Percentiles rank a stretch among this genome's conserved stretches.
These are phyloP conservation scores for Clunio marinus DNA, from an alignment of 2,888 invertebrate genomes.

Conservation along the genomic window DNA sequence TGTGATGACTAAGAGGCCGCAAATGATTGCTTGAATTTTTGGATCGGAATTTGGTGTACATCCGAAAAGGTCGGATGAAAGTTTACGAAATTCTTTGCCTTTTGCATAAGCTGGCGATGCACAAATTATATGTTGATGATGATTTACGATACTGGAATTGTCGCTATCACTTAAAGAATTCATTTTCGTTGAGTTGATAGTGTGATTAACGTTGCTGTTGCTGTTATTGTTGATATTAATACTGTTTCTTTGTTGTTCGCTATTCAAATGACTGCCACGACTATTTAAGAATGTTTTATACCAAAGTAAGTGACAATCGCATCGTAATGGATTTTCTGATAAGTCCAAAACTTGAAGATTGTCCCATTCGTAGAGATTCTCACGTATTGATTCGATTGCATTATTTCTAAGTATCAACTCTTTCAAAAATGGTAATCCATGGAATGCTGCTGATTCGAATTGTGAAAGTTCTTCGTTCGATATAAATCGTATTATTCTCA, in stretches of 20 bases:
- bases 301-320: conserved; percentile 78
- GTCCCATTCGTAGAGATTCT: conserved; percentile 73
- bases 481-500: conserved; percentile 70
- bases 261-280: conserved; percentile 45
- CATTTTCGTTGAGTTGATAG: conserved; percentile 23
- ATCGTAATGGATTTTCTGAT: conserved; percentile 75
- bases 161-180: not conserved
- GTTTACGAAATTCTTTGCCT: conserved; percentile 62
- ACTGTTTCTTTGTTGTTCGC: not conserved
- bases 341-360: conserved; percentile 72
- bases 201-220: not conserved
- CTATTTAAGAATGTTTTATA: conserved; percentile 62
- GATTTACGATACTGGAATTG: conserved; percentile 42
- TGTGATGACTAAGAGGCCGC: conserved; percentile 68
- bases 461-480: conserved; percentile 71
- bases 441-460: conserved; percentile 71
- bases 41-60: conserved; percentile 72
- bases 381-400: conserved; percentile 69
- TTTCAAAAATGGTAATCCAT: conserved; percentile 72
- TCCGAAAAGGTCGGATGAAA: conserved; percentile 73
- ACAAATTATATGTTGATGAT: conserved; percentile 57
- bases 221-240: conserved; percentile 17
- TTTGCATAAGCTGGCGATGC: conserved; percentile 67
- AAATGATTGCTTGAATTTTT: conserved; percentile 73
- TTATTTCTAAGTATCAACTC: conserved; percentile 75